Evolutionary conservation across 2,797 vertebrate genomes (phyloP).

Genomic region (Schizopygopsis pylzovi): DNA sequence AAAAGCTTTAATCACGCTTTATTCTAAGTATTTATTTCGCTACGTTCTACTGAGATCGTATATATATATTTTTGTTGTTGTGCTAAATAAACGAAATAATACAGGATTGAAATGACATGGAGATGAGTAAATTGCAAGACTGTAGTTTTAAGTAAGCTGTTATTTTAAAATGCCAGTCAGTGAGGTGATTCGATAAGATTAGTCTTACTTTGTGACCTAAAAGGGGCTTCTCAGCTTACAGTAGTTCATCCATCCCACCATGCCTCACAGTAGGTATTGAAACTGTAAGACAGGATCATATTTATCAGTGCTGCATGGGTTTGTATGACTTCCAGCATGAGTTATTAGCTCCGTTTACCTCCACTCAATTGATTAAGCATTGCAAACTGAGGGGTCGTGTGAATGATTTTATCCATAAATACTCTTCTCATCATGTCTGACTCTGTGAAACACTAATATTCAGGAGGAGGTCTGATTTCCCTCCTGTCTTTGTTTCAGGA

Average conservation of each 20-base stretch:
- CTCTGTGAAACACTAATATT: background rate
- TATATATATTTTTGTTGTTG: background rate
- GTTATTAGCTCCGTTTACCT: conserved; percentile 7
- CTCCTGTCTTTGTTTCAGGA: conserved; percentile 34
- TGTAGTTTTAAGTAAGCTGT: background rate
- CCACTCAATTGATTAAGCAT: conserved; percentile 1
- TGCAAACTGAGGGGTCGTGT: background rate
- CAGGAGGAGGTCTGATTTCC: conserved; percentile 19
- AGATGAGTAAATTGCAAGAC: background rate
- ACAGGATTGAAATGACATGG: background rate
- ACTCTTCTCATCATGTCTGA: background rate
- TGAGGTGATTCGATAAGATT: background rate
- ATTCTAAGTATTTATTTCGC: too few relatives aligned
- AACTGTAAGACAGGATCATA: background rate
- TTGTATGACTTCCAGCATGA: background rate
- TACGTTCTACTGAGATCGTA: too few relatives aligned
- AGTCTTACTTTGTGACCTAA: conserved; percentile 1
- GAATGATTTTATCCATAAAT: conserved; percentile 13
- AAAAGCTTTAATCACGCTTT: too few relatives aligned
- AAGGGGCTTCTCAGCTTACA: background rate
- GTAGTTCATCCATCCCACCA: background rate
- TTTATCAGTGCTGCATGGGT: background rate
- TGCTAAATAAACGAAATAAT: background rate
- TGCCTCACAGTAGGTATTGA: background rate
- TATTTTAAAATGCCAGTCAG: background rate